Conservation (phyloP, 2,888 invertebrate species). For the Epistrophella euchroma region DNA sequence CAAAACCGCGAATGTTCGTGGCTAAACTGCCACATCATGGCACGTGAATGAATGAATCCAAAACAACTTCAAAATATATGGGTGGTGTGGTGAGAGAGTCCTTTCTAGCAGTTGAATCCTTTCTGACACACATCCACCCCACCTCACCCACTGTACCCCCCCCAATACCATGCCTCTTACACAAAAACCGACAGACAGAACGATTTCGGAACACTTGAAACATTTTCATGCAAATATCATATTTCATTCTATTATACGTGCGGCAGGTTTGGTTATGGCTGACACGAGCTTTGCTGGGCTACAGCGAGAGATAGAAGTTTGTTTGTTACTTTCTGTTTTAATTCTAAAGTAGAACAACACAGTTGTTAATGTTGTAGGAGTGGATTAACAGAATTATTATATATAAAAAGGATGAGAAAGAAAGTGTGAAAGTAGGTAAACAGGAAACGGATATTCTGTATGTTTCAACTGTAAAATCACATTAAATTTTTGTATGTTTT, state of each 20-base stretch:
- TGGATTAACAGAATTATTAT: slow-evolving; percentile 18
- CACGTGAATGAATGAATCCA: slow-evolving; percentile 54
- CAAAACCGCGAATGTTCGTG: slow-evolving; percentile 67
- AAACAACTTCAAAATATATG: slow-evolving; percentile 24
- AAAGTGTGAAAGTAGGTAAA: slow-evolving; percentile 23
- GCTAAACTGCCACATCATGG: slow-evolving; percentile 53
- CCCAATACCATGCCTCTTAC: not conserved
- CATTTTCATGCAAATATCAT: slow-evolving; percentile 57
- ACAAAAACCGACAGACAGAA: slow-evolving; percentile 10
- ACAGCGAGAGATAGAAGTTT: not conserved
- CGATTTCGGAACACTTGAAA: slow-evolving; percentile 35
- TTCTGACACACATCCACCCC: not conserved
- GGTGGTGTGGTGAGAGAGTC: slow-evolving; percentile 19
- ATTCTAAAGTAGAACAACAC: not conserved
- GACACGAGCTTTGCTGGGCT: not conserved
- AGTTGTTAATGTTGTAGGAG: slow-evolving; percentile 16
- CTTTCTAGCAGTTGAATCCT: slow-evolving; percentile 11
- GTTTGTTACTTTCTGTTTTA: slow-evolving; percentile 31
- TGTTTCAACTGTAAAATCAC: slow-evolving; percentile 25
- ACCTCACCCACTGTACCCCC: too few species aligned
- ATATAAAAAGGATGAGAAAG: not conserved
- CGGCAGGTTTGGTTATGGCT: not conserved
- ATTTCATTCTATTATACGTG: slow-evolving; percentile 44
- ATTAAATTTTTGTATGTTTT: not conserved
- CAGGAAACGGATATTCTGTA: slow-evolving; percentile 23